Evolutionary conservation across 2,888 invertebrate species (phyloP).

Genomic region (Ophioninae sp.): DNA sequence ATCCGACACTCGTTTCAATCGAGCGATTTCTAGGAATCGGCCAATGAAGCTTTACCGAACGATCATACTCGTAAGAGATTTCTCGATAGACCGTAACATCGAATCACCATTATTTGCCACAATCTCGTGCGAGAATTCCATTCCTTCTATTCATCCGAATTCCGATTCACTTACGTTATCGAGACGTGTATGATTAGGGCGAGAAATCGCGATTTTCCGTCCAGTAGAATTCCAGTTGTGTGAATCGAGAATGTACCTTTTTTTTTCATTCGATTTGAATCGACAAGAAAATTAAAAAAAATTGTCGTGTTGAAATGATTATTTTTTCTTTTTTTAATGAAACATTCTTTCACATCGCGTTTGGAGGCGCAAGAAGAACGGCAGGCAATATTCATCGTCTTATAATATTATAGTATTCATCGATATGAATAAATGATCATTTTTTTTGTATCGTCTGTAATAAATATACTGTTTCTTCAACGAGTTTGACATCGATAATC

Average conservation of each 20-base stretch:
- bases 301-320: neutral
- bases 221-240: neutral
- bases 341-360: too few relatives aligned
- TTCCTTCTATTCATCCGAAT: constrained; percentile 38
- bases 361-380: too few relatives aligned
- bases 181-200: neutral
- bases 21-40: constrained; percentile 4
- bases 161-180: constrained; percentile 6
- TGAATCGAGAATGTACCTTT: neutral
- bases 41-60: constrained; percentile 26
- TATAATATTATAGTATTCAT: neutral
- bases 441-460: neutral
- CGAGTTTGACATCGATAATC: neutral
- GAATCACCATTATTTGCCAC: constrained; percentile 27
- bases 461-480: neutral
- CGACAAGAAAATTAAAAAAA: neutral
- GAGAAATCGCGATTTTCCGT: constrained; percentile 5
- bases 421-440: neutral
- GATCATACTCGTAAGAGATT: neutral
- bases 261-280: neutral
- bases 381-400: too few relatives aligned
- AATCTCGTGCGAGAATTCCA: constrained; percentile 30
- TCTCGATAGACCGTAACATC: constrained; percentile 30
- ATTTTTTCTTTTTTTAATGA: too few relatives aligned
- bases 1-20: neutral